Conservation (phyloP, 2,797 vertebrate genomes). For the Coluber constrictor region DNA sequence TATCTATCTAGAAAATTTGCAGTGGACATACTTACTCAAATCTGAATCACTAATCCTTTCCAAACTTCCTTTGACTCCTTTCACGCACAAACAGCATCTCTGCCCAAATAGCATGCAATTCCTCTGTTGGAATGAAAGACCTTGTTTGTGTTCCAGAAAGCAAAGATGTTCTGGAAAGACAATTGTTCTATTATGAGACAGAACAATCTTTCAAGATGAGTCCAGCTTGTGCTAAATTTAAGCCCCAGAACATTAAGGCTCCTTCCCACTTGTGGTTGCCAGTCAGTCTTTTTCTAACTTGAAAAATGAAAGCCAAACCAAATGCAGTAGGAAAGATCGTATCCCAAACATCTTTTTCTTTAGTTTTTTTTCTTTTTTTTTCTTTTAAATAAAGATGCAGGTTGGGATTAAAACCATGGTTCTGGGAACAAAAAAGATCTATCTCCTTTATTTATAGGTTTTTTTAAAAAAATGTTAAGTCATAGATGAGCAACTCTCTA, state of each 20-base stretch:
- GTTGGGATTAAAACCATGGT: neutral
- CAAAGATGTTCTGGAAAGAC: neutral
- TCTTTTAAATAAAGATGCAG: neutral
- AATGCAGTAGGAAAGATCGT: neutral
- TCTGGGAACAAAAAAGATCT: neutral
- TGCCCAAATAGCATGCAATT: neutral
- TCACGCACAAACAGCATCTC: neutral
- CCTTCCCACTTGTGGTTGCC: neutral
- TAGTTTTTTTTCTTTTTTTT: neutral
- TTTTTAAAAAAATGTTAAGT: neutral
- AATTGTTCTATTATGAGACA: constrained; percentile 3
- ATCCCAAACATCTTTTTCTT: neutral
- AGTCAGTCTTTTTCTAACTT: neutral
- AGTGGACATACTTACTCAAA: neutral
- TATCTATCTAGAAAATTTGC: neutral
- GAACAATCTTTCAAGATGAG: neutral
- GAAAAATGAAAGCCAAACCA: neutral
- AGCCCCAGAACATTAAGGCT: neutral
- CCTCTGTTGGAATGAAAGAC: neutral
- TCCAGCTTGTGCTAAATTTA: neutral
- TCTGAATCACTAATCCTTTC: neutral
- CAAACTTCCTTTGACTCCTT: neutral
- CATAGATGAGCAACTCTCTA: neutral
- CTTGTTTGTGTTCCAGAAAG: constrained; percentile 1
- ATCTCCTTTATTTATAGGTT: neutral